These are phyloP conservation scores for Drosophila melanica DNA, from an alignment of 1,140 invertebrate species.

Conservation along the genomic window DNA sequence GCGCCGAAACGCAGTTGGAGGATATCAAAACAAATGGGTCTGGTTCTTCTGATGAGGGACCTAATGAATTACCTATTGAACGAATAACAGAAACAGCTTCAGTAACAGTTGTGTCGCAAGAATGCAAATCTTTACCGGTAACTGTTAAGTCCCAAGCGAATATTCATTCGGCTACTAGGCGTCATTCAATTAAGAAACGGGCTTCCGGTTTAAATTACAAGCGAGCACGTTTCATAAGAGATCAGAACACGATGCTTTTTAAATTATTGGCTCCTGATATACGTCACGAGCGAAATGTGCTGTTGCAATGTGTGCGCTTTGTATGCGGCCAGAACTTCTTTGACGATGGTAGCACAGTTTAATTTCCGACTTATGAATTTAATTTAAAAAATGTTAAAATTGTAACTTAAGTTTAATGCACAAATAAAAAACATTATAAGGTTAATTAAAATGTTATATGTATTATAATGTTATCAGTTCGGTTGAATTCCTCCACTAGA, in stretches of 20 bases:
- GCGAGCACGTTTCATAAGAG: constrained; percentile 75
- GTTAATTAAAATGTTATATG: background rate
- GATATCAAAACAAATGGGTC: background rate
- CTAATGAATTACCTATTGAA: constrained; percentile 65
- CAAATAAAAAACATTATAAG: constrained; percentile 9
- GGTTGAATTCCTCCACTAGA: constrained; percentile 36
- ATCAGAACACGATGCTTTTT: constrained; percentile 85
- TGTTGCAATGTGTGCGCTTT: constrained; percentile 90
- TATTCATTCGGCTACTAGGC: background rate
- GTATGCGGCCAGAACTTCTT: constrained; percentile 90
- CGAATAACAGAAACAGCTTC: constrained; percentile 31
- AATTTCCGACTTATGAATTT: background rate
- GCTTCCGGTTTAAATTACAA: constrained; percentile 70
- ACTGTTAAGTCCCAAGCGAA: constrained; percentile 1
- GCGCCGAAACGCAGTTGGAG: no score
- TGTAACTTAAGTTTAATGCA: constrained; percentile 11
- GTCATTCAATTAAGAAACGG: constrained; percentile 34
- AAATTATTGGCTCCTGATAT: constrained; percentile 87
- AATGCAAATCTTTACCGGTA: background rate
- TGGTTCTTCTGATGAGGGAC: constrained; percentile 33
- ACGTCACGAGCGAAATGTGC: constrained; percentile 89
- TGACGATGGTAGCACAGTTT: constrained; percentile 56
- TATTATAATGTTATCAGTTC: constrained; percentile 51
- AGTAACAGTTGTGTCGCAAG: background rate
- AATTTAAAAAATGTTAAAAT: background rate